Percentiles rank a stretch among this genome's conserved stretches.
Evolutionary conservation across 92 coral and sea anemone species (phyloP).

Genomic region (Siderastrea radians): DNA sequence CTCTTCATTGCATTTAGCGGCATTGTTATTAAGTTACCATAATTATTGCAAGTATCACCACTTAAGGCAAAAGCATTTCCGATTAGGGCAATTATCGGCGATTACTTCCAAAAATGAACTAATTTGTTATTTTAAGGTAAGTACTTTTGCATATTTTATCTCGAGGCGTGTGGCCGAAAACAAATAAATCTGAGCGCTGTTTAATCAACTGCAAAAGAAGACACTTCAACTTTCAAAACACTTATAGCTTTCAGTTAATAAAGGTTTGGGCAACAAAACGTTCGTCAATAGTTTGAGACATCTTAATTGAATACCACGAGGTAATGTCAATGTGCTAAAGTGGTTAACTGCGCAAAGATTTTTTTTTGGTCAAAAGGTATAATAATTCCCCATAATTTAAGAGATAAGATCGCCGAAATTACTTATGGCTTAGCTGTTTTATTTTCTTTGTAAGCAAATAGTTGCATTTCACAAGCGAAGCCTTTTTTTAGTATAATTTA

Average conservation of each 20-base stretch:
- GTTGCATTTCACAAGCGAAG: not conserved
- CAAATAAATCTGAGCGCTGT: not conserved
- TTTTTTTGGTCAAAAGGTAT: not conserved
- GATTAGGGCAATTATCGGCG: constrained; percentile 25
- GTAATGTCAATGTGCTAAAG: not conserved
- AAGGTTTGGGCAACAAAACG: not conserved
- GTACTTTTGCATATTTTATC: not conserved
- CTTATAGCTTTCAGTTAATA: not conserved
- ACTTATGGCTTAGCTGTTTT: not conserved
- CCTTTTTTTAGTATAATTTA: not conserved
- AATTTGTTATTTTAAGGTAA: constrained; percentile 7
- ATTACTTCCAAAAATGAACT: not conserved
- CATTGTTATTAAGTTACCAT: no score
- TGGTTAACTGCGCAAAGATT: not conserved
- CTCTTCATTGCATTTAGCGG: not conserved
- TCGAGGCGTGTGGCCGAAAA: not conserved
- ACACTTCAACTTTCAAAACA: not conserved
- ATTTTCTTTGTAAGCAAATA: not conserved
- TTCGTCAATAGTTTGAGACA: not conserved
- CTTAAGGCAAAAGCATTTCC: not conserved
- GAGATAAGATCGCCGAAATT: not conserved
- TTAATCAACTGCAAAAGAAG: not conserved
- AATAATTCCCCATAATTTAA: not conserved
- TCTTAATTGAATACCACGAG: not conserved
- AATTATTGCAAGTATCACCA: not conserved